phyloP scores from a whole-genome alignment of 92 coral and sea anemone species.

The Desmophyllum pertusum region DNA sequence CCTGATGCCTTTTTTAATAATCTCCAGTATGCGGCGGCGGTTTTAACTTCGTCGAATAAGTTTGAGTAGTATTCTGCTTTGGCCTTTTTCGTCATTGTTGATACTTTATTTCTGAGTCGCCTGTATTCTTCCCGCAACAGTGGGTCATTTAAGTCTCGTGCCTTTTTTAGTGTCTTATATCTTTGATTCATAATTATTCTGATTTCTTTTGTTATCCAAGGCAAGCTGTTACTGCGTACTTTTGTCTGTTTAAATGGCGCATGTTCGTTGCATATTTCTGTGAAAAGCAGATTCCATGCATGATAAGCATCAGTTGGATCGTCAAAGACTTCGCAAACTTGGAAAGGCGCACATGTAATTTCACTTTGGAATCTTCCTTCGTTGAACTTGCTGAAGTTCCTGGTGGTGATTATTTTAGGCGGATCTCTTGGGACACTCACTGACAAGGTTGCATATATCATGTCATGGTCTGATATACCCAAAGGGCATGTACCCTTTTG shows the following conservation, averaged over 20 bases:
- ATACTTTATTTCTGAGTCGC: conserved; percentile 30
- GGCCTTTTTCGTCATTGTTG: conserved; percentile 51
- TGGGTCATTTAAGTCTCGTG: conserved; percentile 20
- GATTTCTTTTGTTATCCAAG: conserved; percentile 33
- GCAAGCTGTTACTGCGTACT: conserved; percentile 32
- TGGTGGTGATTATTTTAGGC: conserved; percentile 34
- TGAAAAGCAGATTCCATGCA: conserved; percentile 26
- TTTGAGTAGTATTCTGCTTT: no score
- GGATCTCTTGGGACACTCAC: conserved; percentile 15
- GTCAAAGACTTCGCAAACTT: conserved; percentile 29
- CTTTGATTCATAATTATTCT: conserved; percentile 27
- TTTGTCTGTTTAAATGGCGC: conserved; percentile 36
- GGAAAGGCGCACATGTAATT: conserved; percentile 8
- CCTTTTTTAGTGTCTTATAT: conserved; percentile 28
- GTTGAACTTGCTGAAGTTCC: not conserved
- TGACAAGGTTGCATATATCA: conserved; percentile 26
- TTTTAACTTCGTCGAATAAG: no score
- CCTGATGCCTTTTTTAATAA: no score
- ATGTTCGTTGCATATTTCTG: conserved; percentile 20
- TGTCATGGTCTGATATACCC: conserved; percentile 38
- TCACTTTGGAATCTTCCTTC: conserved; percentile 15
- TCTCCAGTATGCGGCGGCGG: no score
- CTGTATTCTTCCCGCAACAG: conserved; percentile 30
- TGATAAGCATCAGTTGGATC: conserved; percentile 19
- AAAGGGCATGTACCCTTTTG: conserved; percentile 21